Conservation (phyloP, 2,888 invertebrate species). For the Cartodere bifasciata region DNA sequence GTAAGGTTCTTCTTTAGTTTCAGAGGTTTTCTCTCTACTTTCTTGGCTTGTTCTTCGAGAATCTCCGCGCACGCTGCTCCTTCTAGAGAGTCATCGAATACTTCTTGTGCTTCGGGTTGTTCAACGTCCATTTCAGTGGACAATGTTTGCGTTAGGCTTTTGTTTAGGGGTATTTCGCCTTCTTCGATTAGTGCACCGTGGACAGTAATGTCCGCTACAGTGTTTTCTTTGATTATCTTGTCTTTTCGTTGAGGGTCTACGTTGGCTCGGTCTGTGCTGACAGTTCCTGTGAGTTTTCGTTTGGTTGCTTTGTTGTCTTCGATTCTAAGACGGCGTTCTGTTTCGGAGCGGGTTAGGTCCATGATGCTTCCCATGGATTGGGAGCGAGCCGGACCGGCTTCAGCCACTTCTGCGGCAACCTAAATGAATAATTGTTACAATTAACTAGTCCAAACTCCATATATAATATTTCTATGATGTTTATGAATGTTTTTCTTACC, state of each 20-base stretch:
- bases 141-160: conserved; percentile 29
- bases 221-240: conserved; percentile 39
- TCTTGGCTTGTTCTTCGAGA: conserved; percentile 33
- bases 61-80: conserved; percentile 36
- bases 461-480: neutral
- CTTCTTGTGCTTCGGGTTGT: conserved; percentile 20
- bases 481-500: conserved; percentile 18
- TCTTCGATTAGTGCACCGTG: conserved; percentile 25
- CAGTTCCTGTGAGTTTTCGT: conserved; percentile 62
- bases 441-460: conserved; percentile 4
- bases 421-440: conserved; percentile 9
- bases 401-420: conserved; percentile 29
- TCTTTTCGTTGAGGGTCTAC: conserved; percentile 42
- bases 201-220: conserved; percentile 32
- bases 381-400: conserved; percentile 36
- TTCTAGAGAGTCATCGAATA: conserved; percentile 25
- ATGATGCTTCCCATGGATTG: conserved; percentile 64
- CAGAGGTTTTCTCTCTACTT: conserved; percentile 25
- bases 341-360: conserved; percentile 55
- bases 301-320: conserved; percentile 47
- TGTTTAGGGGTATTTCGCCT: conserved; percentile 24
- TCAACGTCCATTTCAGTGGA: conserved; percentile 29
- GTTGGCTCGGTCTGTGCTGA: conserved; percentile 51
- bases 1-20: conserved; percentile 28
- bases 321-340: conserved; percentile 57